Evolutionary conservation across 2,113 vertebrate species (phyloP).

Genomic region (Bambusicola thoracicus): DNA sequence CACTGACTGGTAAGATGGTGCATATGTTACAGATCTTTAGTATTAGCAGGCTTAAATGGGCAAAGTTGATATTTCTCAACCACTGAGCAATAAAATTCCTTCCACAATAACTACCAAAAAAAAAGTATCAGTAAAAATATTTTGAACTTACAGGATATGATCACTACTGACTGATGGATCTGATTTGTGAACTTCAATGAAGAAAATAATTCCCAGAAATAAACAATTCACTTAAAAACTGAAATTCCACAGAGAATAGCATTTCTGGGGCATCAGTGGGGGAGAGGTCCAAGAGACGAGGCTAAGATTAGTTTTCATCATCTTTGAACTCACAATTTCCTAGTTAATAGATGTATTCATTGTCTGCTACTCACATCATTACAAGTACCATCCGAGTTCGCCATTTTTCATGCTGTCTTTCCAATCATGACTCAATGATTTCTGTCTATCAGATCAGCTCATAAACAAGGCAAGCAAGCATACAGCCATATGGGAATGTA

Average conservation of each 20-base stretch:
- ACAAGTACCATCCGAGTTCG: background rate
- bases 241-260: background rate
- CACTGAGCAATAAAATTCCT: background rate
- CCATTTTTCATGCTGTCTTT: background rate
- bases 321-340: background rate
- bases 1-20: background rate
- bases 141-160: background rate
- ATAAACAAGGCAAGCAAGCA: constrained; percentile 4
- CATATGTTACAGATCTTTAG: background rate
- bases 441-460: constrained; percentile 20
- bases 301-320: background rate
- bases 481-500: constrained; percentile 39
- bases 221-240: background rate
- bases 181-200: background rate
- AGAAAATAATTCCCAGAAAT: constrained; percentile 17
- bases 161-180: background rate
- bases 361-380: background rate
- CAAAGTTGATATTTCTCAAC: constrained; percentile 33
- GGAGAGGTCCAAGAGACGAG: background rate
- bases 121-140: background rate
- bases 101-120: background rate
- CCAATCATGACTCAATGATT: background rate
- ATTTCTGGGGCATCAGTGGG: background rate
- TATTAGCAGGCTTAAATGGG: background rate
- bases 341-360: background rate